Evolutionary conservation across 1,140 invertebrate species (phyloP), one percentile per base, ranked within the genome.

Genomic region (Aplysia californica): DNA sequence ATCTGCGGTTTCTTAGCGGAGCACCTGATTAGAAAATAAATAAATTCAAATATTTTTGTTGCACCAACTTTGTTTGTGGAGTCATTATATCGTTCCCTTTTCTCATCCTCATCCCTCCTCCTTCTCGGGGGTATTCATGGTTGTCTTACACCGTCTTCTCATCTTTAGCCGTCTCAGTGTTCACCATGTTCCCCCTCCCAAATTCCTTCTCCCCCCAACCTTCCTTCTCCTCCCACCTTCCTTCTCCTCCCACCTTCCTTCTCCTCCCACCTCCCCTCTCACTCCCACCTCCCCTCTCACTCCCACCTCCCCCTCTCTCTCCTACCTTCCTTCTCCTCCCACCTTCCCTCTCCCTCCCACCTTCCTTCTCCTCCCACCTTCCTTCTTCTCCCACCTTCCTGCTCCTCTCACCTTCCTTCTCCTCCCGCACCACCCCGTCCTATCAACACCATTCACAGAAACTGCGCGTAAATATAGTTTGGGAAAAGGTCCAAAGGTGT

Each of bases 361-460:
- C 66, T 31, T 35, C 26, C 35, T 31, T 35, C 21, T 35, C 26
- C 35, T 26, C 64, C n/a, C 35, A 6, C 35, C n/a, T 35, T 5
- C 35, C 35, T 1, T 31, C 26, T 66, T 1, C 26, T 35, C 36
- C 1, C 36, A n/a, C 35, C 21, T 66, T 35, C 21, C 35, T 36
- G 21, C 21, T 35, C 36, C 35, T 21, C 35, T 66, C 64, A 10
- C 35, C 35, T 23, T 64, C 59, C 0, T 64, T 29, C 20, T 50
- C 44, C n/a, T 50, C 44, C 39, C 72, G 23, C 39, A 41, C 35
- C 50, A 41, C 72, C 50, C 3, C 36, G 26, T 50, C 39, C 59
- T 64, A 29, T 44, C 35, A 56, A 55, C 44, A 44, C 29, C 36
- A 66, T 79, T 64, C 70, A 79, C 79, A 39, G 29, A 58, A 18